phyloP scores from a whole-genome alignment of 2,797 vertebrate genomes.

The Buphagus erythrorhynchus region DNA sequence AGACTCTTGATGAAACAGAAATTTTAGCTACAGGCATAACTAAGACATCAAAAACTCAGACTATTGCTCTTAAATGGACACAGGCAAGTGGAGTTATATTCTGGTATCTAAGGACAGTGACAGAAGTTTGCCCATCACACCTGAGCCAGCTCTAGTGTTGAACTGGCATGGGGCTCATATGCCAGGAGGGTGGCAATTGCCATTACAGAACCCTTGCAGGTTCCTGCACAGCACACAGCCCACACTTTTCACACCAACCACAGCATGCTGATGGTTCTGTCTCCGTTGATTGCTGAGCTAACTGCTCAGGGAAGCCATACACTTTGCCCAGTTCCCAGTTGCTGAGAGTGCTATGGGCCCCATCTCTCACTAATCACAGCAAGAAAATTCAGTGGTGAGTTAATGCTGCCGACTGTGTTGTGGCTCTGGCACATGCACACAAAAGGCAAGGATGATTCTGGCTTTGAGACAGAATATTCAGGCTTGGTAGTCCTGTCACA shows the following conservation, averaged over 20 bases:
- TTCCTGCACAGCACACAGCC: accelerated
- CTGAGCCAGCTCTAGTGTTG: not conserved
- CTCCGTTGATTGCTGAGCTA: not conserved
- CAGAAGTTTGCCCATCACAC: not conserved
- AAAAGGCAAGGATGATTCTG: not conserved
- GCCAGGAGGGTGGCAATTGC: not conserved
- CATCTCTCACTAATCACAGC: not conserved
- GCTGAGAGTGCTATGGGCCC: not conserved
- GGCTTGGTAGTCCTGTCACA: not conserved
- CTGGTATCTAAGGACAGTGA: not conserved
- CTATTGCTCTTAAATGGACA: not conserved
- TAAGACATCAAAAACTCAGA: not conserved
- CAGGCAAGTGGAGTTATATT: not conserved
- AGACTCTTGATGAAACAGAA: not conserved
- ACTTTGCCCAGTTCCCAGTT: not conserved
- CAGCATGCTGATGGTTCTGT: accelerated
- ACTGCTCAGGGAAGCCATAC: not conserved
- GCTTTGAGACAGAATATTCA: not conserved
- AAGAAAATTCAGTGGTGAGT: not conserved
- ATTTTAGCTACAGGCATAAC: not conserved
- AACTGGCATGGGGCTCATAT: not conserved
- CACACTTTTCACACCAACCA: not conserved
- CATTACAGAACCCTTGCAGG: not conserved
- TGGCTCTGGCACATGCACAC: too few relatives aligned
- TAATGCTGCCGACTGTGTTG: not conserved